Conservation (phyloP, 1,140 invertebrate species). For the Bombus breviceps region DNA sequence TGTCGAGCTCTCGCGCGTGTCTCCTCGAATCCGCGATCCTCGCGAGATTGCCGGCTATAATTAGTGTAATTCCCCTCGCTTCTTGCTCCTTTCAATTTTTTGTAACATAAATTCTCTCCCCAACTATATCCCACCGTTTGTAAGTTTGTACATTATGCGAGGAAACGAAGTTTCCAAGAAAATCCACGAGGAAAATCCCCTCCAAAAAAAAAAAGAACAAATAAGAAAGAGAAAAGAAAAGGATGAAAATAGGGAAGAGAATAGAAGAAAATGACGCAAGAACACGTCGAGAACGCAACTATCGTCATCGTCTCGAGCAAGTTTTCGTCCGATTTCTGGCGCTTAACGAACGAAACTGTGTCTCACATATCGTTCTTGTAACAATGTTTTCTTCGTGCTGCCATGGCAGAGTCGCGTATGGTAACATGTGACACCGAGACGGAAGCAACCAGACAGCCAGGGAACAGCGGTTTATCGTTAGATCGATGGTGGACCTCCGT, state of each 20-base stretch:
- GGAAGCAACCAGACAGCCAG: conserved; percentile 35
- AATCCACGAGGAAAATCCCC: background rate
- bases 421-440: conserved; percentile 16
- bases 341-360: background rate
- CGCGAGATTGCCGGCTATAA: conserved; percentile 34
- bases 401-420: background rate
- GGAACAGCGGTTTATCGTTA: conserved; percentile 19
- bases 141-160: conserved; percentile 45
- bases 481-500: background rate
- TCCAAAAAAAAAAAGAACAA: background rate
- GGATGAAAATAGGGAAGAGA: background rate
- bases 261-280: background rate
- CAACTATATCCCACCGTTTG: conserved; percentile 3
- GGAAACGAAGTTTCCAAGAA: background rate
- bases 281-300: background rate
- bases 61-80: background rate
- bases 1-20: conserved; percentile 32
- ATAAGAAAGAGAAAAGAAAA: background rate
- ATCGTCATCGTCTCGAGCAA: background rate
- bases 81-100: background rate
- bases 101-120: conserved; percentile 2
- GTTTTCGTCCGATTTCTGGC: background rate
- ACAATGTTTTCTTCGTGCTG: conserved; percentile 11
- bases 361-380: background rate
- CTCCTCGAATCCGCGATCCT: conserved; percentile 28